phyloP scores from a whole-genome alignment of 2,113 vertebrate genomes.

The Callospermophilus lateralis region DNA sequence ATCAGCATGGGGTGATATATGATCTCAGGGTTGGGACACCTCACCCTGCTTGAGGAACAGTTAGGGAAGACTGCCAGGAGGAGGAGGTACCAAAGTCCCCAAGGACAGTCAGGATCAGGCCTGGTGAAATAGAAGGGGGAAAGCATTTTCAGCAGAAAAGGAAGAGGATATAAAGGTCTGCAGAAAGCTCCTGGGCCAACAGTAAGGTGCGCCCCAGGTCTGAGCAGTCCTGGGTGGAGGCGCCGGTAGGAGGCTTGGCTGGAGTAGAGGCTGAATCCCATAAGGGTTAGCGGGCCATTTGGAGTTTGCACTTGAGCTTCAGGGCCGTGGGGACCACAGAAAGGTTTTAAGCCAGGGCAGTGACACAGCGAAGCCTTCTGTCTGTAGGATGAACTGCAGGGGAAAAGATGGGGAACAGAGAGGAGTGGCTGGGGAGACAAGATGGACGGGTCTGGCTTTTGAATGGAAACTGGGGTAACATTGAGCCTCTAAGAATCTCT shows the following conservation, averaged over 20 bases:
- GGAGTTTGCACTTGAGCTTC: not conserved
- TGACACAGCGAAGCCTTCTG: not conserved
- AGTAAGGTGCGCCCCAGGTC: not conserved
- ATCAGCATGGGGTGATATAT: not conserved
- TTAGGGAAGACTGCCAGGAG: not conserved
- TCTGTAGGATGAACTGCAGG: not conserved
- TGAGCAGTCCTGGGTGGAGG: no score
- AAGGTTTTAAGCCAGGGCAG: not conserved
- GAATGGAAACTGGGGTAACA: no score
- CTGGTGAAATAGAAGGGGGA: not conserved
- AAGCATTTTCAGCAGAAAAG: not conserved
- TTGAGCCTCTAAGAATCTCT: no score
- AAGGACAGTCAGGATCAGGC: not conserved
- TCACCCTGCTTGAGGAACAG: no score
- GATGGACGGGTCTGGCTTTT: no score
- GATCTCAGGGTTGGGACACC: not conserved
- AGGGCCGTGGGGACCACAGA: not conserved
- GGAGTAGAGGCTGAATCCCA: not conserved
- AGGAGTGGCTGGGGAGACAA: not conserved
- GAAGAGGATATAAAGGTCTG: not conserved
- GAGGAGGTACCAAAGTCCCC: not conserved
- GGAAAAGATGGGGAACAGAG: not conserved
- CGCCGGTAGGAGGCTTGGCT: no score
- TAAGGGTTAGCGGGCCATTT: not conserved
- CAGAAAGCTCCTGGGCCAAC: not conserved